Evolutionary conservation across 2,888 invertebrate species (phyloP), one percentile per base, ranked within the genome.

Genomic region (Diarsia rubi): DNA sequence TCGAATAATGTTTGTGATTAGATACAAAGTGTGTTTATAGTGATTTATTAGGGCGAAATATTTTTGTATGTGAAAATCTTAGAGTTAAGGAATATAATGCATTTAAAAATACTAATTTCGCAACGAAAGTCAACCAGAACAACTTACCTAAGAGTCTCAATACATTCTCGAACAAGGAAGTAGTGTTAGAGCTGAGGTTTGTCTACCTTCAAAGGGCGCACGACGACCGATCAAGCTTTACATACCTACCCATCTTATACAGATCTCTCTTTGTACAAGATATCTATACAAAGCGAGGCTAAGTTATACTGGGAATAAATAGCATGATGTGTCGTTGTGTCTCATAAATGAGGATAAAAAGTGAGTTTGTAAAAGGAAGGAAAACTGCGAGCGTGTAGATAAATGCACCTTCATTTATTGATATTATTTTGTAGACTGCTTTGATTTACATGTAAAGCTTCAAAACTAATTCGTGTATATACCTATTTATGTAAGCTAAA

Each of bases 1-100:
- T 85, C 84, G 81, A 88, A 89, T 87, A 87, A 88, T 84, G 88
- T 89, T 88, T 91, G 90, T 89, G 89, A 89, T 89, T 90, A 91
- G 88, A 91, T 81, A 77, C 87, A 88, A 87, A 88, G 92, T 93
- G 93, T 93, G 94, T 94, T 94, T 92, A 92, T 93, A 95, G 93
- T 92, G 91, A 93, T 92, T 93, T 92, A 91, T 92, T 94, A 94
- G 93, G 93, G 92, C 93, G 91, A 94, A 93, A 94, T 96, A 96
- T 96, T 96, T 96, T 96, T 96, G 92, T 96, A 96, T 95, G 92
- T 94, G 92, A 91, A 91, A 91, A 91, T 90, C 89, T 89, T 94
- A 94, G 93, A 84, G 88, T 81, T 94, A 95, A 93, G 93, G 77
- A 89, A 91, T 92, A 92, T 90, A 91, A 91, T 90, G 93, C 94